phyloP scores from a whole-genome alignment of 2,888 invertebrate species.

The Pollenia griseotomentosa region DNA sequence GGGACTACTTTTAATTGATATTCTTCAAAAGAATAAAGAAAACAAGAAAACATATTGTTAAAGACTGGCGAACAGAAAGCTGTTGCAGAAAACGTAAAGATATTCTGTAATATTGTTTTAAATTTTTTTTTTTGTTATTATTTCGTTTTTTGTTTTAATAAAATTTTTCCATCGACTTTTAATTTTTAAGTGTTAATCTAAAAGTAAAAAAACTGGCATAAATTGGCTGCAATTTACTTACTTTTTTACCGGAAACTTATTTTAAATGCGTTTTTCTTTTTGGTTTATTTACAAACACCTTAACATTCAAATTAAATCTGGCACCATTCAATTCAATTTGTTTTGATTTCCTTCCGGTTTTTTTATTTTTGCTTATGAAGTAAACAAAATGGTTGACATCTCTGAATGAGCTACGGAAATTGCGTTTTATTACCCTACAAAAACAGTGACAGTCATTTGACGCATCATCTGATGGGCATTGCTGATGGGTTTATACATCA shows the following conservation, averaged over 20 bases:
- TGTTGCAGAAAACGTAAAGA: neutral
- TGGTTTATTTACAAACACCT: neutral
- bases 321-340: slow-evolving; percentile 62
- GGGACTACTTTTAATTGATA: neutral
- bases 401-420: neutral
- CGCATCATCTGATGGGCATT: too few relatives aligned
- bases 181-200: too few relatives aligned
- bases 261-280: slow-evolving; percentile 25
- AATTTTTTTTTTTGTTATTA: too few relatives aligned
- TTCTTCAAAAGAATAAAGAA: neutral
- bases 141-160: too few relatives aligned
- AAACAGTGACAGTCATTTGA: too few relatives aligned
- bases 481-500: too few relatives aligned
- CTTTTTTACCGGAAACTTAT: slow-evolving; percentile 19
- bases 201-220: neutral
- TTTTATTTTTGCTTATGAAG: neutral
- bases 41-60: neutral
- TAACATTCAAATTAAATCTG: slow-evolving; percentile 58
- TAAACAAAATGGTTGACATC: slow-evolving; percentile 14
- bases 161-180: too few relatives aligned
- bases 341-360: slow-evolving; percentile 60
- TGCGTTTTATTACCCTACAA: neutral
- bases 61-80: neutral
- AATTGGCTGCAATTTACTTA: neutral
- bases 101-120: neutral